Conservation (phyloP, 2,888 invertebrate species). For the Sesia apiformis region DNA sequence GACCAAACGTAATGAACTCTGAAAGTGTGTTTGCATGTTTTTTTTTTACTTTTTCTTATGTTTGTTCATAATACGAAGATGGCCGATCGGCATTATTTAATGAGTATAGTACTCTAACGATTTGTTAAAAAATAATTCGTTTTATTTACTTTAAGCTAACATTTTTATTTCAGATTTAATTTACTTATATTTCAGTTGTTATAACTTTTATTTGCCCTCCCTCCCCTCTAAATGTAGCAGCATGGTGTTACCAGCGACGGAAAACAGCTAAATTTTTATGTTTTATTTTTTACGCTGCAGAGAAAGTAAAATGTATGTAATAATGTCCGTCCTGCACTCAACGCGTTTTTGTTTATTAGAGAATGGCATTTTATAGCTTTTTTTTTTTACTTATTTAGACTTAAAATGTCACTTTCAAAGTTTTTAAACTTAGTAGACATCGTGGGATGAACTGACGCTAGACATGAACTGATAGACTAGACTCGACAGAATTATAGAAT, state of each 20-base stretch:
- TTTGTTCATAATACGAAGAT: no score
- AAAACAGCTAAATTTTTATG: slow-evolving; percentile 22
- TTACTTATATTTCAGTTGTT: slow-evolving; percentile 31
- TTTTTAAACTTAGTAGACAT: no score
- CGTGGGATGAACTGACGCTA: no score
- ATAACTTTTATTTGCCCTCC: slow-evolving; percentile 19
- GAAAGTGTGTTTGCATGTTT: no score
- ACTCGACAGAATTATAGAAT: no score
- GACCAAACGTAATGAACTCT: no score
- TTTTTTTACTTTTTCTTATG: no score
- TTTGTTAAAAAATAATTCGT: no score
- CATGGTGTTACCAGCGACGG: slow-evolving; percentile 22
- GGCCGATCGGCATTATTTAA: no score
- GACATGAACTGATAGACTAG: no score
- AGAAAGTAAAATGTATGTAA: slow-evolving; percentile 69
- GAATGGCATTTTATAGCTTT: slow-evolving; percentile 38
- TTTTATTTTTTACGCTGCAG: slow-evolving; percentile 49
- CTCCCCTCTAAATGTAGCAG: slow-evolving; percentile 15
- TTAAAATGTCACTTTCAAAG: not conserved
- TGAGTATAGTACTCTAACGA: no score
- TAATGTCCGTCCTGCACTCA: slow-evolving; percentile 6
- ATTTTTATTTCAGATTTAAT: slow-evolving; percentile 9
- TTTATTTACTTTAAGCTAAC: no score
- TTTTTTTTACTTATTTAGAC: not conserved
- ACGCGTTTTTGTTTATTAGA: slow-evolving; percentile 13